Conservation (phyloP, 30 jellyfish, hydroid and myxozoan genomes). For the Sanderia malayensis region DNA sequence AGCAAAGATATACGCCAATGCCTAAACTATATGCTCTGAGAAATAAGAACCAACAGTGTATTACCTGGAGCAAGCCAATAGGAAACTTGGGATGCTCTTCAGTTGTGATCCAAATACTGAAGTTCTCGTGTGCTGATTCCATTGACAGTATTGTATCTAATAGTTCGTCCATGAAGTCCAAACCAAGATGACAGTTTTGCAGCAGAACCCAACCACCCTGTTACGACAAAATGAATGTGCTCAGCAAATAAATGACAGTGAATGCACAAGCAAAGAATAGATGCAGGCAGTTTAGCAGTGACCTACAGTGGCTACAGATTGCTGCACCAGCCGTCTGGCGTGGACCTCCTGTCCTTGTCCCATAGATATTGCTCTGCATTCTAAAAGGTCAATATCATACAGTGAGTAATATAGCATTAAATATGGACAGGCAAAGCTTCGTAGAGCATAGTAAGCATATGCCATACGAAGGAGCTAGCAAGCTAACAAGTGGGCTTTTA, state of each 20-base stretch:
- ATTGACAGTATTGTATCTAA: slow-evolving; percentile 68
- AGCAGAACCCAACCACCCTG: slow-evolving; percentile 98
- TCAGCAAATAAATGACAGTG: too few species aligned
- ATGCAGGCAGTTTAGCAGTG: too few species aligned
- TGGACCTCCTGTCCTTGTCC: slow-evolving; percentile 98
- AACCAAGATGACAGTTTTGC: slow-evolving; percentile 95
- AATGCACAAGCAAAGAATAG: too few species aligned
- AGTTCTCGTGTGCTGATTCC: slow-evolving; percentile 73
- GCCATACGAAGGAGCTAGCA: too few species aligned
- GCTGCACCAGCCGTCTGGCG: slow-evolving; percentile 90
- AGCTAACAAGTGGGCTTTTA: too few species aligned
- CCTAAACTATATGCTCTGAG: too few species aligned
- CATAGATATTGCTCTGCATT: slow-evolving; percentile 95
- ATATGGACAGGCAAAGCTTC: too few species aligned
- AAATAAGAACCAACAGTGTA: too few species aligned
- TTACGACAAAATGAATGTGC: neutral
- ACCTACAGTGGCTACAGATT: slow-evolving; percentile 76
- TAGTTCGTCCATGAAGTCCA: slow-evolving; percentile 92
- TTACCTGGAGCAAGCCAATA: slow-evolving; percentile 94
- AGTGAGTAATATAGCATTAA: too few species aligned
- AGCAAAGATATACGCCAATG: too few species aligned
- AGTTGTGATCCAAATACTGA: slow-evolving; percentile 90
- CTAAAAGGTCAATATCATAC: slow-evolving; percentile 38
- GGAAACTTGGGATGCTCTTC: slow-evolving; percentile 95
- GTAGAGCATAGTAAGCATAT: too few species aligned